Base-by-base conservation (phyloP, 2,888 invertebrate genomes). In the Saturnia pavonia region DNA sequence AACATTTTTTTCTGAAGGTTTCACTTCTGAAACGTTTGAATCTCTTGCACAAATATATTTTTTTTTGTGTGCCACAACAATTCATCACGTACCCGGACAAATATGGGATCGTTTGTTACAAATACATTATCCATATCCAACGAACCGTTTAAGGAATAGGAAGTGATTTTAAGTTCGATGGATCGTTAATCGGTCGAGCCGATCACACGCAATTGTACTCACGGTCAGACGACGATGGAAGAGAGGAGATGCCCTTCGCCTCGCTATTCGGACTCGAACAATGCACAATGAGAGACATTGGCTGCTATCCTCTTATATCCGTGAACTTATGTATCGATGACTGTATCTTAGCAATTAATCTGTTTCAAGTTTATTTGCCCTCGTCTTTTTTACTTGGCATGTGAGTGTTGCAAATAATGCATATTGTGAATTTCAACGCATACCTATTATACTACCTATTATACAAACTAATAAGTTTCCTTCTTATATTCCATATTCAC, bases 271-370 rank as follows among this genome's bases (percentile, higher is more conserved):
- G 78, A 80, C 77, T 76, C 82, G 77, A 86, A 90, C 91, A 91
- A 90, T 91, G 87, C 86, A 92, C 91, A 91, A 91, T 91, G 85
- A 82, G 83, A 86, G 85, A 83, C 89, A 86, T 87, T 88, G 88
- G 82, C 80, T 81, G 81, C 77, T 89, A 88, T 91, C 89, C 91
- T 87, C 78, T 76, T 77, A 84, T 85, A 88, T 88, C 88, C 88
- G 83, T 89, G 87, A 88, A 88, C 86, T 81, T 79, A 74, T 72
- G 69, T 34, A 69, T 69, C 22, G 45, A 14, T 11, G 40, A 65
- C 45, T 19, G 40, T 51, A 43, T 45, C 45, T 57, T n/a, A 16
- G 25, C 34, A 43, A 34, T 43, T 45, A 25, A 42, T 54, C n/a
- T 54, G 54, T 54, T 54, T 54, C 54, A 54, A 11, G 22, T 22